A percentile compares a stretch with the other conserved stretches of the same genome.
Evolutionary conservation across 2,888 invertebrate species (phyloP).

Genomic region (Fragum fragum): DNA sequence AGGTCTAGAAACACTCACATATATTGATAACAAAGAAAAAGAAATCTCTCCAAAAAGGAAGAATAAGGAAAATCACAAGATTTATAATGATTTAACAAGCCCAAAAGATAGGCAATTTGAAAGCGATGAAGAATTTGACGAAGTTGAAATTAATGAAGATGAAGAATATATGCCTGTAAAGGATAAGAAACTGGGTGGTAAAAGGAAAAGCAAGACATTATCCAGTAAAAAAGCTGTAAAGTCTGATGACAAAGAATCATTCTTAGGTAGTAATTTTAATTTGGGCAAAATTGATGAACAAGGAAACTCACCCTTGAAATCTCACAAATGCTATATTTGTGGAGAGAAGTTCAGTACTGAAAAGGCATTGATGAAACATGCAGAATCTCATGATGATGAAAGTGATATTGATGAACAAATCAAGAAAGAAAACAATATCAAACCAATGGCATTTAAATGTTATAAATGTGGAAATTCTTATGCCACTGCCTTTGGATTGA

Average conservation of each 20-base stretch:
- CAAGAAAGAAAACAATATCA: neutral
- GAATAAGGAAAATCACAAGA: conserved; percentile 1
- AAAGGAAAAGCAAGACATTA: neutral
- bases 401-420: conserved; percentile 16
- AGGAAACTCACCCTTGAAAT: conserved; percentile 34
- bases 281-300: conserved; percentile 29
- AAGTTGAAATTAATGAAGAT: neutral
- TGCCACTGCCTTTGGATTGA: conserved; percentile 45
- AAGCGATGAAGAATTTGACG: neutral
- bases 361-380: conserved; percentile 44
- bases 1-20: neutral
- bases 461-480: conserved; percentile 53
- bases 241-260: conserved; percentile 34
- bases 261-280: conserved; percentile 51
- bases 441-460: conserved; percentile 19
- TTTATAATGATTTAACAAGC: neutral
- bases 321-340: conserved; percentile 44
- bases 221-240: neutral
- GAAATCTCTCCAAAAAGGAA: neutral
- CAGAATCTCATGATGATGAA: neutral
- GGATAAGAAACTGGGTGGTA: neutral
- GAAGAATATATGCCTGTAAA: neutral
- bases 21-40: neutral
- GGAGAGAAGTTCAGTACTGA: conserved; percentile 38
- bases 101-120: neutral